phyloP scores from a whole-genome alignment of 2,113 vertebrate species.

The Dipodomys stephensi region DNA sequence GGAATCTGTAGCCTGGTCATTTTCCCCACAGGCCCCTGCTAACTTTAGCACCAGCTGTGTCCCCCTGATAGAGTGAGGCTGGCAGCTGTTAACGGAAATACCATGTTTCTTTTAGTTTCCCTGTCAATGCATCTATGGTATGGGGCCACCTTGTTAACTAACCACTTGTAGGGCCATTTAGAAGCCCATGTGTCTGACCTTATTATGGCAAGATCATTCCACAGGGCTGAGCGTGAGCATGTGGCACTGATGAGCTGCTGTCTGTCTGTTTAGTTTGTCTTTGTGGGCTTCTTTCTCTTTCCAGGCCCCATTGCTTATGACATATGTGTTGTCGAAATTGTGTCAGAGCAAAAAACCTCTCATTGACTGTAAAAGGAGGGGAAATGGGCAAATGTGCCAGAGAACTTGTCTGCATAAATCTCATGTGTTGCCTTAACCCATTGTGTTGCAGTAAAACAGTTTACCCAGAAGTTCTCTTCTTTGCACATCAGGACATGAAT shows the following conservation, averaged over 20 bases:
- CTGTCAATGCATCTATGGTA: slow-evolving; percentile 66
- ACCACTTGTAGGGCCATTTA: slow-evolving; percentile 83
- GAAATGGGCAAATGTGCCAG: slow-evolving; percentile 49
- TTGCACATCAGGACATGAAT: slow-evolving; percentile 29
- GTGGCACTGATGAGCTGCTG: slow-evolving; percentile 82
- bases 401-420: slow-evolving; percentile 59
- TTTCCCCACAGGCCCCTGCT: slow-evolving; percentile 66
- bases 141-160: slow-evolving; percentile 80
- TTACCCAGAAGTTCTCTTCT: neutral
- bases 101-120: slow-evolving; percentile 75
- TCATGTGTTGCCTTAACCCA: neutral
- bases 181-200: slow-evolving; percentile 84
- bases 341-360: slow-evolving; percentile 80
- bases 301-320: slow-evolving; percentile 85
- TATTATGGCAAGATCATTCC: slow-evolving; percentile 78
- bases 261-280: slow-evolving; percentile 84
- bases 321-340: slow-evolving; percentile 79
- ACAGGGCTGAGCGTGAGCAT: slow-evolving; percentile 61
- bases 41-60: slow-evolving; percentile 75
- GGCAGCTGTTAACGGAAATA: slow-evolving; percentile 80
- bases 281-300: slow-evolving; percentile 81
- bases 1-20: slow-evolving; percentile 55
- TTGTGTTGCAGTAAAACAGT: slow-evolving; percentile 2
- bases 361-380: slow-evolving; percentile 70
- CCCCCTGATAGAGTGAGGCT: slow-evolving; percentile 72